Conservation (phyloP, 2,113 vertebrate species). For the Polypterus bichir region DNA sequence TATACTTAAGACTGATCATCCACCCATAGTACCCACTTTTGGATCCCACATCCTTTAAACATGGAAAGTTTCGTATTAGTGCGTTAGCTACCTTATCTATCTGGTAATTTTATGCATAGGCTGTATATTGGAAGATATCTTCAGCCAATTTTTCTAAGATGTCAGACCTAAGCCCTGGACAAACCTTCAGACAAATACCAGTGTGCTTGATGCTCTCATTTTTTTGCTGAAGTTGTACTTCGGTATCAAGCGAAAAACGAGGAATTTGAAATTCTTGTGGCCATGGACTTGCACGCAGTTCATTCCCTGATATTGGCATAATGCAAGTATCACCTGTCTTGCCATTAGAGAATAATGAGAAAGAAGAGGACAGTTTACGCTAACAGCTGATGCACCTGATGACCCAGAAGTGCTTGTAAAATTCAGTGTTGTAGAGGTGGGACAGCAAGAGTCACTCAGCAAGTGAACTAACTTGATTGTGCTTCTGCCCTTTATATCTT, state of each 20-base stretch:
- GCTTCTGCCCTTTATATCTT: too few relatives aligned
- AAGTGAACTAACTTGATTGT: constrained; percentile 4
- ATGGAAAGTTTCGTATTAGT: constrained; percentile 5
- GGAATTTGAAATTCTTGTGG: constrained; percentile 10
- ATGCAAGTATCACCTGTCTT: neutral
- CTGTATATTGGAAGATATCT: constrained; percentile 6
- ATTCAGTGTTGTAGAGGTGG: neutral
- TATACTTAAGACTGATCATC: constrained; percentile 2
- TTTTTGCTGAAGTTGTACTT: constrained; percentile 11
- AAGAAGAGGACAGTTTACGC: constrained; percentile 6
- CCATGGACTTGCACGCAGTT: constrained; percentile 14
- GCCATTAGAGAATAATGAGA: constrained; percentile 6
- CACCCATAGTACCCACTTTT: neutral
- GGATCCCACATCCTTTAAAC: neutral
- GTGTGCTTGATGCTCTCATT: constrained; percentile 8
- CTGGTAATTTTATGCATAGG: constrained; percentile 7
- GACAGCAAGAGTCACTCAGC: constrained; percentile 7
- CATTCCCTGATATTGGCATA: constrained; percentile 12
- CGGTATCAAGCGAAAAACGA: constrained; percentile 11
- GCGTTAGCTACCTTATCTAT: constrained; percentile 1
- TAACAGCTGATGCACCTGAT: constrained; percentile 2
- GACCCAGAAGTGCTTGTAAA: constrained; percentile 3
- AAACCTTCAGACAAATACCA: neutral
- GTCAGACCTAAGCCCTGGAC: constrained; percentile 5
- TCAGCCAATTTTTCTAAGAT: constrained; percentile 2